These are phyloP conservation scores for Acanthurus tractus DNA, from an alignment of 2,797 vertebrate genomes.

Conservation along the genomic window DNA sequence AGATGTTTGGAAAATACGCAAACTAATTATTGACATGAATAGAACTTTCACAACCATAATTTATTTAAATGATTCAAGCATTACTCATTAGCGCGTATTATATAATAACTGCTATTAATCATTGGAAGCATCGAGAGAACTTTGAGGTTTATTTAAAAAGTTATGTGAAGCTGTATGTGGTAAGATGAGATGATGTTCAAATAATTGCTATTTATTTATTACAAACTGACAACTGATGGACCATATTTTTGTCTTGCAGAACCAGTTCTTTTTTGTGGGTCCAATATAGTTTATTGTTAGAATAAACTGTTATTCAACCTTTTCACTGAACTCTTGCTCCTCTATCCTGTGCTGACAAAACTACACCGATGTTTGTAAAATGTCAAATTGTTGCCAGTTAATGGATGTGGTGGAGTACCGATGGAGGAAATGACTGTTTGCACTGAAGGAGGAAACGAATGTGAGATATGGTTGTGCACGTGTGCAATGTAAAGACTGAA, in stretches of 20 bases:
- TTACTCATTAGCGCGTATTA: conserved; percentile 15
- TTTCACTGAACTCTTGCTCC: background rate
- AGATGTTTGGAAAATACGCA: conserved; percentile 29
- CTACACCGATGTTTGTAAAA: conserved; percentile 8
- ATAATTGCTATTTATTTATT: background rate
- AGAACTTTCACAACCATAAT: conserved; percentile 33
- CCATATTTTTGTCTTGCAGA: background rate
- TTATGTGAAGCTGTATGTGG: background rate
- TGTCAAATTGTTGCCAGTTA: conserved; percentile 16
- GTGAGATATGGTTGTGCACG: background rate
- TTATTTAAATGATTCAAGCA: conserved; percentile 13
- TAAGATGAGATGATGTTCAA: background rate
- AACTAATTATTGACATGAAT: conserved; percentile 27
- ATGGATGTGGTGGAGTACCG: conserved; percentile 9
- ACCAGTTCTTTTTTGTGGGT: background rate
- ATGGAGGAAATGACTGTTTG: conserved; percentile 9
- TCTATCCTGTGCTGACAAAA: conserved; percentile 4
- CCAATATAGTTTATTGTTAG: background rate
- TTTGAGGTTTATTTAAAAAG: background rate
- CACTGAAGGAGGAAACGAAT: conserved; percentile 12
- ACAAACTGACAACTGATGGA: background rate
- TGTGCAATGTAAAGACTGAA: background rate
- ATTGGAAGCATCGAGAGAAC: background rate
- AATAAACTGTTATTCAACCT: background rate
- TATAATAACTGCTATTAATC: conserved; percentile 2